Base-by-base conservation (phyloP, 2,113 vertebrate species). In the Lota lota region DNA sequence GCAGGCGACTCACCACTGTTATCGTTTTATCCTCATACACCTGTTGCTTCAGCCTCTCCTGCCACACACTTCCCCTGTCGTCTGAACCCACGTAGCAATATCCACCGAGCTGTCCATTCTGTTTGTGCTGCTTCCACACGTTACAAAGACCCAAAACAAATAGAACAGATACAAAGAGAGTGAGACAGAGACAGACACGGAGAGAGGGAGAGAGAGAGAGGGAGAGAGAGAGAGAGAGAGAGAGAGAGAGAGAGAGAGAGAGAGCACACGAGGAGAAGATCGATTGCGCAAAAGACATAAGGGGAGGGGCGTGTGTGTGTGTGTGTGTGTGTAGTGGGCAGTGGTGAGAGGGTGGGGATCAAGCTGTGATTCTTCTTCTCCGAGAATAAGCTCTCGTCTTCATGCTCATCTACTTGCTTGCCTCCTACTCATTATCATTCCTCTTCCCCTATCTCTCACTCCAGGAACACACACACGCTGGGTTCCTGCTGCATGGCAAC, bases 381-480 rank as follows among this genome's bases (percentile, higher is more conserved):
- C 47, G 76, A 79, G 86, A 78, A 58, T 61, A 72, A 65, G 79
- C 80, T 79, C 82, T 70, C 81, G 75, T 85, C 77, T 79, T 85
- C 64, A 64, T 78, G 75, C 78, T 78, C 75, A 77, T 83, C 82
- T 77, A 82, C 88, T 86, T 68, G 80, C 87, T 82, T 79, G 40
- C 88, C 84, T 82, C 79, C 73, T 79, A 75, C 88, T 89, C 88
- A 90, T 92, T 90, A 86, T 90, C 85, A 91, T 90, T 90, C 40
- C 89, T 78, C 73, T 84, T 86, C 89, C 85, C 88, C 86, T 80
- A 71, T 86, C 83, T 84, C 83, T 77, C 74, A 72, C 77, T 86
- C 80, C 72, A 79, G 86, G 77, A 79, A 83, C 84, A 79, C 60
- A 82, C 72, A 77, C 40, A 12, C 40, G 40, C 40, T 47, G 6